Percentiles rank a stretch among this genome's conserved stretches.
phyloP scores from a whole-genome alignment of 2,888 invertebrate genomes.

The Cheilosia variabilis region DNA sequence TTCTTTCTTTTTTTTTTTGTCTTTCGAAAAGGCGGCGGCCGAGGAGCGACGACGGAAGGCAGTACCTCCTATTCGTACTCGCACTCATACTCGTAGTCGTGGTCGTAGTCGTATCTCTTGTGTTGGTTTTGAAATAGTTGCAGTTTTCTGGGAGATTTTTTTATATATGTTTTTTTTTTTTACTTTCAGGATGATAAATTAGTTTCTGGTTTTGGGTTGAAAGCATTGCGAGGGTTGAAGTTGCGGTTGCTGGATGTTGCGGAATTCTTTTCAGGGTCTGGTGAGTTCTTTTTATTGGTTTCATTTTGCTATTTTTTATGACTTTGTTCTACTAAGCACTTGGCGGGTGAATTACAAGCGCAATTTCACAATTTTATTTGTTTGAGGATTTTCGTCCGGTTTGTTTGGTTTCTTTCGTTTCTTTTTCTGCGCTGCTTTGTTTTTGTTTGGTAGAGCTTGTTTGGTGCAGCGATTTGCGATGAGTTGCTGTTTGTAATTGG shows the following conservation, averaged over 20 bases:
- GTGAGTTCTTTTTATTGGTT: constrained; percentile 76
- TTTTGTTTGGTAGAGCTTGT: constrained; percentile 48
- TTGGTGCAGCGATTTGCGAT: constrained; percentile 63
- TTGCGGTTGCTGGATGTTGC: constrained; percentile 67
- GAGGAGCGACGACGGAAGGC: constrained; percentile 29
- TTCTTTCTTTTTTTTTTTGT: not conserved
- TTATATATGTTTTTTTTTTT: constrained; percentile 24
- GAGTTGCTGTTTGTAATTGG: constrained; percentile 72
- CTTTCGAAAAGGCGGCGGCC: constrained; percentile 13
- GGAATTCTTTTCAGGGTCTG: constrained; percentile 75
- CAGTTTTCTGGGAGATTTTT: constrained; percentile 63
- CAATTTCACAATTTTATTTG: constrained; percentile 76
- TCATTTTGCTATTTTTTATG: constrained; percentile 80
- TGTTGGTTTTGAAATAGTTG: constrained; percentile 75
- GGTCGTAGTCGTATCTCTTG: constrained; percentile 52
- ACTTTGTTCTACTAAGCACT: constrained; percentile 77
- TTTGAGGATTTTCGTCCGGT: constrained; percentile 57
- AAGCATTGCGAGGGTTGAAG: constrained; percentile 44
- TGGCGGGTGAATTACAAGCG: constrained; percentile 75
- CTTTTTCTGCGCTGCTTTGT: constrained; percentile 1
- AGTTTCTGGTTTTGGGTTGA: constrained; percentile 74
- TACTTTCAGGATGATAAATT: constrained; percentile 71
- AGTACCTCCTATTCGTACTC: constrained; percentile 40
- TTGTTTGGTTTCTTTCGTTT: constrained; percentile 5
- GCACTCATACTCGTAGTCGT: not conserved